Evolutionary conservation across 2,113 vertebrate species (phyloP).

Genomic region (Dromas ardeola): DNA sequence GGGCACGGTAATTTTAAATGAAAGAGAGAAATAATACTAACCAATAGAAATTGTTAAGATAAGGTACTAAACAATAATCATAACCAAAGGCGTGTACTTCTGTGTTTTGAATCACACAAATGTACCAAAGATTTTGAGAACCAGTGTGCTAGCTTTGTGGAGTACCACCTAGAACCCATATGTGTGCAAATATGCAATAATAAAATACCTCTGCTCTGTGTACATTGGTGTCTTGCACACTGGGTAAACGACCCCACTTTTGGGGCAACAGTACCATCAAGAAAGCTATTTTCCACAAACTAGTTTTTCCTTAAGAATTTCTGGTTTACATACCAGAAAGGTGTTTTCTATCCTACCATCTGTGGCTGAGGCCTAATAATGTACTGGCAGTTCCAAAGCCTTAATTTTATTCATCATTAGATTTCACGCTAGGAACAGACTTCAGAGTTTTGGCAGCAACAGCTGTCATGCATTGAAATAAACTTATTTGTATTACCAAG

Average conservation of each 20-base stretch:
- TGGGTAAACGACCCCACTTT: not conserved
- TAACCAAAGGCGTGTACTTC: not conserved
- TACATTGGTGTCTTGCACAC: not conserved
- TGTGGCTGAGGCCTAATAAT: not conserved
- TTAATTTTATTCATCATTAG: constrained; percentile 31
- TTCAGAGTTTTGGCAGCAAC: not conserved
- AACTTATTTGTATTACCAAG: constrained; percentile 8
- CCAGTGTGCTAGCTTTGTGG: not conserved
- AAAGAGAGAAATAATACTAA: not conserved
- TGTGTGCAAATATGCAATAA: not conserved
- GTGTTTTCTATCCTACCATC: not conserved
- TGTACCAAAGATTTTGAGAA: not conserved
- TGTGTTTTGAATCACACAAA: not conserved
- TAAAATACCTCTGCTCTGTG: not conserved
- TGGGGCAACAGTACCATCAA: not conserved
- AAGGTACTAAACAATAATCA: not conserved
- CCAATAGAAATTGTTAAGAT: not conserved
- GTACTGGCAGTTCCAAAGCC: not conserved
- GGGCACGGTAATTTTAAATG: not conserved
- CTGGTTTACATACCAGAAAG: not conserved
- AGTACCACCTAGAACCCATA: not conserved
- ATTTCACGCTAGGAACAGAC: constrained; percentile 17
- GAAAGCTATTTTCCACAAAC: not conserved
- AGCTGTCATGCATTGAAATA: constrained; percentile 26
- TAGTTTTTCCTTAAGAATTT: not conserved